A percentile compares a stretch with the other conserved stretches of the same genome.
Evolutionary conservation across 2,113 vertebrate species (phyloP).

Genomic region (Motacilla tschutschensis): DNA sequence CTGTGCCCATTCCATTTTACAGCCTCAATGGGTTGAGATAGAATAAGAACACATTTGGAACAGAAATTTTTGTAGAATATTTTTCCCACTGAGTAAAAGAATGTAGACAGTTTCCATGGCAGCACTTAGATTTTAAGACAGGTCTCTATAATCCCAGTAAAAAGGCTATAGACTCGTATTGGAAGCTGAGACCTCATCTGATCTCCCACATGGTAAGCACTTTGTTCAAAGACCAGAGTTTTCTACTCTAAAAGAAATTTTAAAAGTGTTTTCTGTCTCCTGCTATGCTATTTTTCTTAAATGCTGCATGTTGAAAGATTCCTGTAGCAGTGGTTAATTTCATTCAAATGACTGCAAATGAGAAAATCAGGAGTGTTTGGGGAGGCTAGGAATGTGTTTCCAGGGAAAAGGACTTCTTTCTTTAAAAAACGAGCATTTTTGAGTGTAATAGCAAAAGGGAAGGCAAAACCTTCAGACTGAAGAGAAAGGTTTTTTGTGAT

Average conservation of each 20-base stretch:
- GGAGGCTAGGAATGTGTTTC: neutral
- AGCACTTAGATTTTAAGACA: neutral
- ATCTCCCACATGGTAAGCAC: neutral
- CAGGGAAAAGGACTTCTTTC: neutral
- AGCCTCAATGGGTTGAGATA: neutral
- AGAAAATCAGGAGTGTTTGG: neutral
- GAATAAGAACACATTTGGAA: neutral
- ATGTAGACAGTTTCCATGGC: neutral
- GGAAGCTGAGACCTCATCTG: neutral
- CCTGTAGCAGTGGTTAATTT: neutral
- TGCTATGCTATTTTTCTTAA: neutral
- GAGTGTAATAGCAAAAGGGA: neutral
- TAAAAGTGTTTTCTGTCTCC: neutral
- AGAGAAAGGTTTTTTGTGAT: neutral
- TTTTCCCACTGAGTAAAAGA: neutral
- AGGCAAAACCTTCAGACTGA: neutral
- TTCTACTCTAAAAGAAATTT: neutral
- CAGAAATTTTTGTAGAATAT: neutral
- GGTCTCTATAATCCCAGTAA: neutral
- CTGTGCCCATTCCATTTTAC: neutral
- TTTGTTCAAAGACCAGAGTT: neutral
- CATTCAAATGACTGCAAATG: neutral
- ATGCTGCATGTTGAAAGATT: neutral
- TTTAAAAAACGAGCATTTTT: fast-evolving
- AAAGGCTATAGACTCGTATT: neutral